Percentiles rank a stretch among this genome's conserved stretches.
These are phyloP conservation scores for Tetragnatha montana DNA, from an alignment of 2,888 invertebrate species.

Conservation along the genomic window DNA sequence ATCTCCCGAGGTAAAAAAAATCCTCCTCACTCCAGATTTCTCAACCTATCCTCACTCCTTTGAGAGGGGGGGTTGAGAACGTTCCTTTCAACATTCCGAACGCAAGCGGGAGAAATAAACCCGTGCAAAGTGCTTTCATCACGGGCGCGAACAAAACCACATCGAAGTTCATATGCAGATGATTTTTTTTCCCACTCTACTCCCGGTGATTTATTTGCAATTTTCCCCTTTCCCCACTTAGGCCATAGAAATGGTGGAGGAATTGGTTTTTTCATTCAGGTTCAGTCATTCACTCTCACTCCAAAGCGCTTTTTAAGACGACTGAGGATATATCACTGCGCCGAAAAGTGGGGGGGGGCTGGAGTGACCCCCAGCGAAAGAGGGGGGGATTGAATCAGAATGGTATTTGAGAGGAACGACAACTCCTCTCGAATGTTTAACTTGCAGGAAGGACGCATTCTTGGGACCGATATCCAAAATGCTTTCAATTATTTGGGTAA, in stretches of 20 bases:
- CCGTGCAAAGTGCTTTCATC: conserved; percentile 50
- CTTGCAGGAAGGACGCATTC: not conserved
- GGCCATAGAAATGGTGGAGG: conserved; percentile 50
- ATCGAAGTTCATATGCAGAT: conserved; percentile 61
- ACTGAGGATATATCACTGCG: conserved; percentile 63
- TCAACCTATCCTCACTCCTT: conserved; percentile 31
- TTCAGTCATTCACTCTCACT: conserved; percentile 55
- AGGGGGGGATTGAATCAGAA: conserved; percentile 61
- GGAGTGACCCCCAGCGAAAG: conserved; percentile 59
- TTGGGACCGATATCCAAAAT: not conserved
- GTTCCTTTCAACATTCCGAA: conserved; percentile 23
- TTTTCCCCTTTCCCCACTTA: conserved; percentile 54
- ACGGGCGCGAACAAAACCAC: conserved; percentile 59
- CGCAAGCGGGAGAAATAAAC: conserved; percentile 37
- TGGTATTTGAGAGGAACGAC: not conserved
- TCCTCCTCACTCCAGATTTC: not conserved
- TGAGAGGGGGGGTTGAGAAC: conserved; percentile 18
- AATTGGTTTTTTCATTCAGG: conserved; percentile 60
- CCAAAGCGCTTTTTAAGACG: conserved; percentile 63
- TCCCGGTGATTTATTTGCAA: conserved; percentile 55
- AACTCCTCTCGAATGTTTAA: not conserved
- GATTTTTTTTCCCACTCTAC: conserved; percentile 17
- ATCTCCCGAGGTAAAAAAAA: not conserved
- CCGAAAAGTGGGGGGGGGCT: conserved; percentile 17
- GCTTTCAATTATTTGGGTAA: not conserved